Evolutionary conservation across 2,888 invertebrate genomes (phyloP).

Genomic region (Creontiades dilutus): DNA sequence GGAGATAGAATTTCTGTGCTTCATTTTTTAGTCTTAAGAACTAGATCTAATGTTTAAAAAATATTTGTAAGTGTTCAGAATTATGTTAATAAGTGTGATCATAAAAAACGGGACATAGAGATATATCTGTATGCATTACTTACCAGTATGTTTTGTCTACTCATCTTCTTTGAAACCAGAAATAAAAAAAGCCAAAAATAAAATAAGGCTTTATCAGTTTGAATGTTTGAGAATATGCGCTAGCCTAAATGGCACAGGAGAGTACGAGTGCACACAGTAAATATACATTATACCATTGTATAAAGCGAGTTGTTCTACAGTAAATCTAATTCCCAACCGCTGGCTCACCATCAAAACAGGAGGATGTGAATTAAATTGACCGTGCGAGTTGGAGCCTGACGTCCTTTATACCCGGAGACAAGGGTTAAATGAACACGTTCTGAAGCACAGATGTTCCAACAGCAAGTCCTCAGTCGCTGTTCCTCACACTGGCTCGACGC

Average conservation of each 20-base stretch:
- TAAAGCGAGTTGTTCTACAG: neutral
- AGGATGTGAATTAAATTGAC: neutral
- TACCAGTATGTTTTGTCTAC: no score
- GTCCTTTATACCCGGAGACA: neutral
- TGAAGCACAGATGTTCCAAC: conserved; percentile 2
- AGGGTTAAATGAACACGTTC: neutral
- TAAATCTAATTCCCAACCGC: neutral
- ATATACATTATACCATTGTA: neutral
- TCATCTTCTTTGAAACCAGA: no score
- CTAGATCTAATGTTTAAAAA: no score
- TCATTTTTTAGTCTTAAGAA: no score
- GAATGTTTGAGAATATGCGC: neutral
- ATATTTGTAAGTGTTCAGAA: no score
- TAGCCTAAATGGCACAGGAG: neutral
- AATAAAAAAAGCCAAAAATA: no score
- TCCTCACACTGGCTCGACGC: neutral
- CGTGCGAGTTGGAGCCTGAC: neutral
- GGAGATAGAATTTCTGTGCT: no score
- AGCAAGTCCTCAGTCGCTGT: neutral
- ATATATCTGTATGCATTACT: no score
- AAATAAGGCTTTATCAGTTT: no score
- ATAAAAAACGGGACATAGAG: no score
- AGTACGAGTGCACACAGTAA: no score
- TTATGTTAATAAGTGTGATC: no score
- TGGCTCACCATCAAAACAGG: neutral